Base-by-base conservation (phyloP, 2,797 vertebrate species). In the Paedocypris micromegethes region DNA sequence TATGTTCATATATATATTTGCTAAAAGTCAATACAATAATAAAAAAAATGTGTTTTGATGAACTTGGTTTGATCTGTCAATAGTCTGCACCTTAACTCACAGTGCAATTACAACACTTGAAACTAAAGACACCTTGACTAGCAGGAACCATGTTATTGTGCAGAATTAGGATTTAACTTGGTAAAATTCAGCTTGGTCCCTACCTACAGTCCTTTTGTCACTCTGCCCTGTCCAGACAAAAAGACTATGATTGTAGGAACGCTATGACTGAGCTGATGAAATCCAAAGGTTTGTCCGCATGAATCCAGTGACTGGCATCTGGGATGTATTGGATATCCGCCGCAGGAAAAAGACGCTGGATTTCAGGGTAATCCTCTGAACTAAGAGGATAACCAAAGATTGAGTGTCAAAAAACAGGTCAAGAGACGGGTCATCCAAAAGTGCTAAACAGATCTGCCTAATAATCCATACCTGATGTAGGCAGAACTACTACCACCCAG, bases 231-330 rank as follows among this genome's bases (percentile, higher is more conserved):
- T 57, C 72, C 62, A 41, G 68, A 4, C 38, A 5, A 43, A 42
- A 44, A 56, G 9, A 52, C 85, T 90, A 89, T 57, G 88, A 87
- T 77, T 89, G 86, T 60, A 99, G 83, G 83, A 99, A 99, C 73
- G 83, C 85, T 77, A 76, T 91, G 78, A 98, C 80, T 52, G 94
- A 91, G 73, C 90, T 88, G 77, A 97, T 80, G 85, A 99, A 98
- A 39, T 95, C 93, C 76, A 93, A 85, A 2, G 96, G 94, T 77
- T 93, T 88, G 67, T 98, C 94, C 0, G 92, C 92, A 2, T 98
- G 97, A 79, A 98, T 89, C 90, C 94, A 96, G 82, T 98, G 97
- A 70, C 93, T 92, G 4, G 95, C 92, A 0, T 93, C 90, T 4
- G 90, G 82, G 55, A 99, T 92, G 41, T 92, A 90, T 85, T 96